phyloP scores from a whole-genome alignment of 2,113 vertebrate genomes.

The Heterochromis multidens region DNA sequence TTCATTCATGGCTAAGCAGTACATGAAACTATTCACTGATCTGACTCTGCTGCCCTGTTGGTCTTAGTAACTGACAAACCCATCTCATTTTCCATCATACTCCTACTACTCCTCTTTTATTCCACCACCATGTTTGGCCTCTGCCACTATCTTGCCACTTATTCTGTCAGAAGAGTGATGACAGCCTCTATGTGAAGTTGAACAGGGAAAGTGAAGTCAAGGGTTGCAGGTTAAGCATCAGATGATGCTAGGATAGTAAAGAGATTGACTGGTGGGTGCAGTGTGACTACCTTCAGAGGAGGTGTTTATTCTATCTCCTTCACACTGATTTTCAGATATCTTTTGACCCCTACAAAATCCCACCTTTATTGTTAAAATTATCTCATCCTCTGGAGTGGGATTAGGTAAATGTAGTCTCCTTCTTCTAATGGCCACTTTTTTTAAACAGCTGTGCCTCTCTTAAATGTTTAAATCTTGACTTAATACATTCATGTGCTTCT shows the following conservation, averaged over 20 bases:
- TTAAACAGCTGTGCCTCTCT: not conserved
- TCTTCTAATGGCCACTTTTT: not conserved
- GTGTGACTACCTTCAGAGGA: not conserved
- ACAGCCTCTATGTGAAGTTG: not conserved
- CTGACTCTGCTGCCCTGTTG: not conserved
- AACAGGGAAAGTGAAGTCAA: not conserved
- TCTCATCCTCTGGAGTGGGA: not conserved
- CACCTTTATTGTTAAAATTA: not conserved
- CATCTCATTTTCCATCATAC: not conserved
- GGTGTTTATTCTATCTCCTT: not conserved
- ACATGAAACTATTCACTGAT: not conserved
- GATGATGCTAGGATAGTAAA: not conserved
- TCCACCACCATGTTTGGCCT: not conserved
- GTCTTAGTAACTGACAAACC: not conserved
- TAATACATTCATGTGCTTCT: not conserved
- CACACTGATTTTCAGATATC: not conserved
- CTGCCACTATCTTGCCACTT: slow-evolving; percentile 8
- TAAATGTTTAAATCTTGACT: not conserved
- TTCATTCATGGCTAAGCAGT: not conserved
- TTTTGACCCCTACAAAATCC: not conserved
- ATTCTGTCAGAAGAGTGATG: not conserved
- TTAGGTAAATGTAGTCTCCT: not conserved
- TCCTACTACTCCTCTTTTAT: not conserved
- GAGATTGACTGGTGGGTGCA: not conserved
- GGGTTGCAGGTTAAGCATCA: not conserved